Evolutionary conservation across 2,888 invertebrate species (phyloP).

Genomic region (Microchrysa polita): DNA sequence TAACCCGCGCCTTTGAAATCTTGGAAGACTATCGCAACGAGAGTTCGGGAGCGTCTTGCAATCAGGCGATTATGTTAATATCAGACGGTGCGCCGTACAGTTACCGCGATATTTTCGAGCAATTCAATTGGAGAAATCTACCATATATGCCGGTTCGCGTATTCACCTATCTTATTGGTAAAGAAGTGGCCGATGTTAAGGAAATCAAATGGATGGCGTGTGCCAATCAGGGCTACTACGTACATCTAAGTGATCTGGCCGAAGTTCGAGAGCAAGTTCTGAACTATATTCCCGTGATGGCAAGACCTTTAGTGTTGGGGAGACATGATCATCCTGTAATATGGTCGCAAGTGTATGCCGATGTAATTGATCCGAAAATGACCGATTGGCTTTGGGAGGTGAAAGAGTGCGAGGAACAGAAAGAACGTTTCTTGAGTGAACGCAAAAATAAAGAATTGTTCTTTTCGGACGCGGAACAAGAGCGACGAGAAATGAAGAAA

Average conservation of each 20-base stretch:
- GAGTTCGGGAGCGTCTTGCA: conserved; percentile 77
- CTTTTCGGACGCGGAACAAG: conserved; percentile 72
- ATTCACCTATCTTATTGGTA: conserved; percentile 97
- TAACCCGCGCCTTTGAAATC: conserved; percentile 89
- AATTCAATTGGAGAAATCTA: conserved; percentile 83
- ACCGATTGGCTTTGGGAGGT: conserved; percentile 92
- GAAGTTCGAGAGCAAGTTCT: conserved; percentile 97
- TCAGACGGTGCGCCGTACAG: conserved; percentile 98
- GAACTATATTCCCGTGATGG: conserved; percentile 97
- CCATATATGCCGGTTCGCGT: conserved; percentile 88
- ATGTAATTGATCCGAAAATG: conserved; percentile 89
- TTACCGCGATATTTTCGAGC: conserved; percentile 90
- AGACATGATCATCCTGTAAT: conserved; percentile 87
- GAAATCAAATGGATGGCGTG: conserved; percentile 99
- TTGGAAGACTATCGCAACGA: conserved; percentile 73
- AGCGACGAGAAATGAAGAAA: conserved; percentile 69
- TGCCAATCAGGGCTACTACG: conserved; percentile 94
- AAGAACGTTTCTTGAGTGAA: conserved; percentile 76
- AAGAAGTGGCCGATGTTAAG: conserved; percentile 90
- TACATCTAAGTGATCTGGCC: conserved; percentile 94
- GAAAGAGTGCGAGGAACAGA: conserved; percentile 81
- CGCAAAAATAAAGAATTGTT: conserved; percentile 66
- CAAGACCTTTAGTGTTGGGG: conserved; percentile 90
- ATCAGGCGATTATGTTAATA: conserved; percentile 97
- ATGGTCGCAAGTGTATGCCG: conserved; percentile 97